phyloP scores from a whole-genome alignment of 2,888 invertebrate species.

The Thera britannica region DNA sequence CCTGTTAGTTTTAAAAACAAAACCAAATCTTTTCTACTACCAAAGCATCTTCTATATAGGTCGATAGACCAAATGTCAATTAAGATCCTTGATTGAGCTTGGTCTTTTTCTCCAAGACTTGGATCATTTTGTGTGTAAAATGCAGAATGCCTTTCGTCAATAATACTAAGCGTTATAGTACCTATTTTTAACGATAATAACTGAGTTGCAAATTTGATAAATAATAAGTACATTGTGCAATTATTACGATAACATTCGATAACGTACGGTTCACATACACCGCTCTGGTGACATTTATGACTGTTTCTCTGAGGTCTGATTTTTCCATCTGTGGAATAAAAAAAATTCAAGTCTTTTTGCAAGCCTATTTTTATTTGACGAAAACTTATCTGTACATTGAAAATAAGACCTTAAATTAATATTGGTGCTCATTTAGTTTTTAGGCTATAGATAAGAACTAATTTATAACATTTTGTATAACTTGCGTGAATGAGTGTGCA shows the following conservation, averaged over 20 bases:
- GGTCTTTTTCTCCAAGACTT: not conserved
- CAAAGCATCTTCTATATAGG: slow-evolving; percentile 62
- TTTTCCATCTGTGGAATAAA: too few relatives aligned
- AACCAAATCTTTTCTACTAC: slow-evolving; percentile 78
- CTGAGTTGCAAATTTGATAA: too few relatives aligned
- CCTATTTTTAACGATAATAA: too few relatives aligned
- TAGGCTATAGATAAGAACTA: slow-evolving; percentile 45
- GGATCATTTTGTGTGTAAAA: not conserved
- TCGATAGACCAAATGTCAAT: slow-evolving; percentile 26
- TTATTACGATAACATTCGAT: not conserved
- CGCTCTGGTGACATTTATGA: slow-evolving; percentile 22
- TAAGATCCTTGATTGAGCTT: slow-evolving; percentile 22
- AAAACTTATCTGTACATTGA: too few relatives aligned
- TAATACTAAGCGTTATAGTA: too few relatives aligned
- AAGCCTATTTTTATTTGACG: too few relatives aligned
- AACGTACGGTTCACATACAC: slow-evolving; percentile 4
- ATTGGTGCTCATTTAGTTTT: slow-evolving; percentile 63
- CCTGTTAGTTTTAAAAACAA: slow-evolving; percentile 55
- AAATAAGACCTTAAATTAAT: slow-evolving; percentile 18
- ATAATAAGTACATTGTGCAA: not conserved
- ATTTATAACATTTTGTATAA: slow-evolving; percentile 42
- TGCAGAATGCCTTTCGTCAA: not conserved
- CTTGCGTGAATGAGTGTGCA: slow-evolving; percentile 39
- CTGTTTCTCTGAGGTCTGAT: slow-evolving; percentile 29
- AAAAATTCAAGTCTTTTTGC: too few relatives aligned